Evolutionary conservation across 2,113 vertebrate genomes (phyloP), one percentile per base, ranked within the genome.

Genomic region (Pycnonotus jocosus): DNA sequence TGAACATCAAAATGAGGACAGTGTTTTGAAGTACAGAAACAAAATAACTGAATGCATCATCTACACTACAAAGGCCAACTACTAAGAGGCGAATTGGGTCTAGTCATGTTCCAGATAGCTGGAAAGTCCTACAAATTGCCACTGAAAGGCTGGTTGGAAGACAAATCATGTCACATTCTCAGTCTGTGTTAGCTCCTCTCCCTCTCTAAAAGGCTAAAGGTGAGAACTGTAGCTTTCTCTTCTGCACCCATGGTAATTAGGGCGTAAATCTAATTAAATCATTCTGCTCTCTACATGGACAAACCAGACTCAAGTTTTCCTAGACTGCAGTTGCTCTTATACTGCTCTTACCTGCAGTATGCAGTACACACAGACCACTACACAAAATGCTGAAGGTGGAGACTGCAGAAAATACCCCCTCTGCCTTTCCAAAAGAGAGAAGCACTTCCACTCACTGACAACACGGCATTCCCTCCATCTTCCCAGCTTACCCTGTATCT

Each of bases 1-100:
- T 81, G 92, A 94, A 95, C 90, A 93, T n/a, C 76, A 92, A 88
- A 93, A 94, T 45, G 65, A 95, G 69, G n/a, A 92, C 53, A 71
- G 31, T 68, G 65, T 42, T 94, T 57, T 53, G 65, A 96, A 95
- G 51, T 64, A 95, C 82, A 86, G 87, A 90, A 96, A 95, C 56
- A 86, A 94, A 93, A 85, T 31, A 88, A 86, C 11, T 92, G 78
- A 83, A 64, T 60, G 56, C 37, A 81, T 47, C 7, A 2, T 30
- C 81, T 70, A 84, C 40, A 73, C 47, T 51, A 80, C 35, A 61
- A 91, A 95, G 54, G 47, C 60, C 45, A 90, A 16, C 62, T 61
- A 70, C 58, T 33, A 60, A 73, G 65, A 90, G 47, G 45, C 57
- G 68, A 68, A 71, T 38, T 82, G 71, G 54, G 19, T 88, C 61